Percentiles rank a stretch among this genome's conserved stretches.
These are phyloP conservation scores for Drosophila lacteicornis DNA, from an alignment of 1,140 invertebrate genomes.

Conservation along the genomic window DNA sequence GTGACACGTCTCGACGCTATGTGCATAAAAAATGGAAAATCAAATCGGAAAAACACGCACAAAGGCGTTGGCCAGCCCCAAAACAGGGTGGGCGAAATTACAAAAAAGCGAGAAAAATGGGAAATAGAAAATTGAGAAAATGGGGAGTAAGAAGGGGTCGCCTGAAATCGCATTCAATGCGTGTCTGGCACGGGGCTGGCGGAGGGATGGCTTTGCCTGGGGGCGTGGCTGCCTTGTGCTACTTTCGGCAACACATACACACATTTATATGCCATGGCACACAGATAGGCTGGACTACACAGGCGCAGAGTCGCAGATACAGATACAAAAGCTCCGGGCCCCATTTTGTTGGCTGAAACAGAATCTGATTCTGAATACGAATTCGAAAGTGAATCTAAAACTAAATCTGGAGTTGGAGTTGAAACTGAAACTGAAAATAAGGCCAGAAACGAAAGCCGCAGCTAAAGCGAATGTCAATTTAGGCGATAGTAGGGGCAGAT, in stretches of 20 bases:
- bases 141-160: slow-evolving; percentile 15
- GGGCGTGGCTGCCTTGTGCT: slow-evolving; percentile 75
- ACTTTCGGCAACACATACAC: slow-evolving; percentile 55
- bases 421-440: slow-evolving; percentile 10
- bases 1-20: slow-evolving; percentile 55
- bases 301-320: slow-evolving; percentile 31
- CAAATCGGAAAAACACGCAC: slow-evolving; percentile 71
- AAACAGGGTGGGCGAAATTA: slow-evolving; percentile 5
- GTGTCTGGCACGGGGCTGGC: slow-evolving; percentile 14
- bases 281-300: slow-evolving; percentile 11
- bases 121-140: slow-evolving; percentile 6
- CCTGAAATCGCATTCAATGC: slow-evolving; percentile 51
- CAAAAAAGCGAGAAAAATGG: slow-evolving; percentile 2
- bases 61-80: slow-evolving; percentile 48
- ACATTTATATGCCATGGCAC: neutral
- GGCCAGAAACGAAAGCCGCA: slow-evolving; percentile 9
- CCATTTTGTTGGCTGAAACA: slow-evolving; percentile 57
- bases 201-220: slow-evolving; percentile 29
- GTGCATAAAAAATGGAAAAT: slow-evolving; percentile 72
- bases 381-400: slow-evolving; percentile 29
- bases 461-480: slow-evolving; percentile 15
- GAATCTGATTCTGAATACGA: slow-evolving; percentile 25
- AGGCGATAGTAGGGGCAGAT: neutral
- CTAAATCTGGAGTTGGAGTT: neutral
- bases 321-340: slow-evolving; percentile 53